phyloP scores from a whole-genome alignment of 2,113 vertebrate genomes.

The Microtus pennsylvanicus region DNA sequence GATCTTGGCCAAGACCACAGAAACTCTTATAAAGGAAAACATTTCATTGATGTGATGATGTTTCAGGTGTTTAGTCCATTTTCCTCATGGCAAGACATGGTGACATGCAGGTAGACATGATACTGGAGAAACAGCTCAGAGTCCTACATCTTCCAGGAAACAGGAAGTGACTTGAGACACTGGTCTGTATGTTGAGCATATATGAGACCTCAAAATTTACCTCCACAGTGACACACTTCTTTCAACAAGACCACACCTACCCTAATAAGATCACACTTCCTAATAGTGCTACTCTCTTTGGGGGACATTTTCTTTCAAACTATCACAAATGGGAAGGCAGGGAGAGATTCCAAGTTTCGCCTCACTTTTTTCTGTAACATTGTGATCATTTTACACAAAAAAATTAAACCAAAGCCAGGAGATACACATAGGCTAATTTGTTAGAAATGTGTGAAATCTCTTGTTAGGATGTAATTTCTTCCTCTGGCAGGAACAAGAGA shows the following conservation, averaged over 20 bases:
- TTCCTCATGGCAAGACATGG: not conserved
- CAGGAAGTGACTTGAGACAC: not conserved
- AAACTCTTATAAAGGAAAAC: not conserved
- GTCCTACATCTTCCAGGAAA: not conserved
- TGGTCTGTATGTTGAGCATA: not conserved
- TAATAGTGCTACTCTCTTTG: not conserved
- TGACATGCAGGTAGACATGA: not conserved
- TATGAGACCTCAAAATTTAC: not conserved
- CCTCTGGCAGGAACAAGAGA: not conserved
- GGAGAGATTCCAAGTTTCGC: not conserved
- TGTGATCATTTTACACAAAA: not conserved
- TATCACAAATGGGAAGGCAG: not conserved
- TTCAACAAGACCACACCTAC: not conserved
- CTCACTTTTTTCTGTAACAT: not conserved
- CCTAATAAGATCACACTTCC: not conserved
- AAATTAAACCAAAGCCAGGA: not conserved
- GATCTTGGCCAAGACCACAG: not conserved
- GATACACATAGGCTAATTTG: not conserved
- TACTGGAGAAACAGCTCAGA: not conserved
- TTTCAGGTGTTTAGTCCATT: not conserved
- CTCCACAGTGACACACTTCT: not conserved
- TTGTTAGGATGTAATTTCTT: not conserved
- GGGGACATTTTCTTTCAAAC: not conserved
- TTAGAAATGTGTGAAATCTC: not conserved
- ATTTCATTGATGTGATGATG: not conserved